Evolutionary conservation across 37 sponge, comb jelly and placozoan species (phyloP).

Genomic region (Spongilla lacustris): DNA sequence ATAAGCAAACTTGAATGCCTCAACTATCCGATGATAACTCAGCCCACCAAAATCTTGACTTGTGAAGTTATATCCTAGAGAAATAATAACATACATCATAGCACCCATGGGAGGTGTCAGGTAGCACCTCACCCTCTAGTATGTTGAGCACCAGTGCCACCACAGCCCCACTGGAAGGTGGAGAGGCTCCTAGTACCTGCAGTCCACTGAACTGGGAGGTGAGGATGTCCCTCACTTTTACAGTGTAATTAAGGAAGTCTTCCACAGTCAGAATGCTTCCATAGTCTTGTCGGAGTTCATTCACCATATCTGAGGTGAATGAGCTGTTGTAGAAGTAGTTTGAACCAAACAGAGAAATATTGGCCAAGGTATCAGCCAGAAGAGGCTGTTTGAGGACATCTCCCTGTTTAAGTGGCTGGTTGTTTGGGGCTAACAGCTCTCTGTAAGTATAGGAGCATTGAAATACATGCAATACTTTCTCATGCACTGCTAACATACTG

Average conservation of each 20-base stretch:
- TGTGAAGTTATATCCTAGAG: constrained; percentile 54
- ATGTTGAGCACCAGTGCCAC: constrained; percentile 81
- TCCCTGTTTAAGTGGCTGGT: constrained; percentile 60
- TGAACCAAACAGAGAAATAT: constrained; percentile 52
- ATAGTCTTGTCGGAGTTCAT: constrained; percentile 62
- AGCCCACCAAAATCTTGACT: constrained; percentile 25
- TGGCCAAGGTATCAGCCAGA: constrained; percentile 72
- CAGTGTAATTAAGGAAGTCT: constrained; percentile 70
- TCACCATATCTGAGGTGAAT: constrained; percentile 62
- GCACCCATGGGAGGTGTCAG: background rate
- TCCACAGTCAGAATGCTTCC: constrained; percentile 60
- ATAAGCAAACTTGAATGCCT: constrained; percentile 90
- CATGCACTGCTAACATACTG: constrained; percentile 11
- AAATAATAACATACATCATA: background rate
- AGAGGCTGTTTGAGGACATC: constrained; percentile 58
- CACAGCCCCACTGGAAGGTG: constrained; percentile 86
- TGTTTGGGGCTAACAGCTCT: constrained; percentile 26
- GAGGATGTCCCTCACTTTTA: constrained; percentile 27
- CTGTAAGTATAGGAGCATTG: background rate
- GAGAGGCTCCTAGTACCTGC: constrained; percentile 57
- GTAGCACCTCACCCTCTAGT: constrained; percentile 52
- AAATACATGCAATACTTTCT: background rate
- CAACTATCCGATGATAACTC: constrained; percentile 83
- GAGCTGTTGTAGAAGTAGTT: constrained; percentile 71
- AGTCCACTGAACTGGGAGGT: constrained; percentile 37